These are phyloP conservation scores for Machimus atricapillus DNA, from an alignment of 2,888 invertebrate genomes.

Conservation along the genomic window DNA sequence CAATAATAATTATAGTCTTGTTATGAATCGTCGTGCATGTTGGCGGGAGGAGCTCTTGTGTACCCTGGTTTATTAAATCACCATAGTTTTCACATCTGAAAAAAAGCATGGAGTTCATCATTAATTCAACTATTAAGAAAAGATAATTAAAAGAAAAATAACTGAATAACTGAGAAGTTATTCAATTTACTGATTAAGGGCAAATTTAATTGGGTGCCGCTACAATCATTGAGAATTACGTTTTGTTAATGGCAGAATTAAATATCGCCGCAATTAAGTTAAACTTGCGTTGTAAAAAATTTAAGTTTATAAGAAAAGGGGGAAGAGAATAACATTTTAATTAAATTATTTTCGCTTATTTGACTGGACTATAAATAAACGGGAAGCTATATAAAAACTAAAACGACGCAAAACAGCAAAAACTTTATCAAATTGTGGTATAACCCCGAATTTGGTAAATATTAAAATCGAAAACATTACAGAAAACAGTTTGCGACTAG, in stretches of 20 bases:
- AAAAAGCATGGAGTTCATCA: neutral
- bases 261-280: neutral
- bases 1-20: slow-evolving; percentile 53
- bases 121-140: neutral
- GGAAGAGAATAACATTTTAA: no score
- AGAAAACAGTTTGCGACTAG: no score
- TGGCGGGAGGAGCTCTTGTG: neutral
- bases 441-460: neutral
- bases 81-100: slow-evolving; percentile 52
- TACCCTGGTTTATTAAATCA: neutral
- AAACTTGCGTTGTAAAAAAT: no score
- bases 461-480: no score
- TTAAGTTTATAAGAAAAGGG: no score
- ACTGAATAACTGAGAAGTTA: neutral
- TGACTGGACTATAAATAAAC: no score
- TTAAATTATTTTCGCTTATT: no score
- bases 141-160: neutral
- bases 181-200: neutral
- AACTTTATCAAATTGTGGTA: neutral
- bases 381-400: neutral
- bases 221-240: neutral
- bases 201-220: neutral
- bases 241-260: neutral
- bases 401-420: neutral
- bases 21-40: slow-evolving; percentile 50